Evolutionary conservation across 2,797 vertebrate species (phyloP).

Genomic region (Pempheris klunzingeri): DNA sequence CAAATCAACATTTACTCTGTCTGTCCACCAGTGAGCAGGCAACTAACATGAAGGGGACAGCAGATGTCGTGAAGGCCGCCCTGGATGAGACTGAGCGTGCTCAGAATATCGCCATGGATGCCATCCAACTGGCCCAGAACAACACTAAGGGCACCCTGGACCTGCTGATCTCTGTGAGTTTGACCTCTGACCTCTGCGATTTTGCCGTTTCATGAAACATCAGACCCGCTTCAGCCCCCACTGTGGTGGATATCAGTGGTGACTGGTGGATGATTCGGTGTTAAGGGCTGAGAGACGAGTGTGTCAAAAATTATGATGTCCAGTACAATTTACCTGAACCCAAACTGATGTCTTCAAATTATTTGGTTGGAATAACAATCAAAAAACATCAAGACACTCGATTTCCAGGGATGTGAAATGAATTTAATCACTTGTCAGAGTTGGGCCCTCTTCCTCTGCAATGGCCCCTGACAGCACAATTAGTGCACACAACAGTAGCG

Average conservation of each 20-base stretch:
- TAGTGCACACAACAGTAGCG: too few relatives aligned
- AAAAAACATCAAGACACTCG: not conserved
- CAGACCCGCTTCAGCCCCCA: not conserved
- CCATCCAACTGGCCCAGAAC: conserved; percentile 88
- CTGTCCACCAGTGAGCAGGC: conserved; percentile 85
- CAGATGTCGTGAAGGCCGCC: conserved; percentile 86
- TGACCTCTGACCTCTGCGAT: conserved; percentile 36
- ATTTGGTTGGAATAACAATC: not conserved
- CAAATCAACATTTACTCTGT: fast-evolving
- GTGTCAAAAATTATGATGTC: not conserved
- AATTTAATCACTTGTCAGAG: too few relatives aligned
- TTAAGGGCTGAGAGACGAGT: too few relatives aligned
- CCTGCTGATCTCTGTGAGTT: conserved; percentile 89
- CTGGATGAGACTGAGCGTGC: conserved; percentile 91
- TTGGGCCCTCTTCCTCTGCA: too few relatives aligned
- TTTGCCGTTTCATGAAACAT: not conserved
- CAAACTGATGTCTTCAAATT: not conserved
- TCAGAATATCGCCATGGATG: conserved; percentile 87
- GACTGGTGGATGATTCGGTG: too few relatives aligned
- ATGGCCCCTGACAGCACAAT: not conserved
- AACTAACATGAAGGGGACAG: conserved; percentile 85
- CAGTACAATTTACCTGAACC: not conserved
- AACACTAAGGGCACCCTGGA: conserved; percentile 90
- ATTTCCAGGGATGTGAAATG: too few relatives aligned
- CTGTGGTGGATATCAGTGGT: not conserved